Evolutionary conservation across 2,888 invertebrate genomes (phyloP), one percentile per base, ranked within the genome.

Genomic region (Erebia ligea): DNA sequence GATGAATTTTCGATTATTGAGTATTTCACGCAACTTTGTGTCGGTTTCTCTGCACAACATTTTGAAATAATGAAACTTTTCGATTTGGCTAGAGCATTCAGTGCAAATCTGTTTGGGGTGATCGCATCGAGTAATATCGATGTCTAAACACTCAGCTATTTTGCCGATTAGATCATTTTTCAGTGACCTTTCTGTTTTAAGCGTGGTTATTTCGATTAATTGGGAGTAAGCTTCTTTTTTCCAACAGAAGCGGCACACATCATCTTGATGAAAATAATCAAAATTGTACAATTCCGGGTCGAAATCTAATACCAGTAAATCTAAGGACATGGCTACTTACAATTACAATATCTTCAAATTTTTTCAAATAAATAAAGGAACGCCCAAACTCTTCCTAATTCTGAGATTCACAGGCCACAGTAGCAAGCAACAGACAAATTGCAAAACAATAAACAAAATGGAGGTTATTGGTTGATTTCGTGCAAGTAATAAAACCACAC

Each of bases 241-340:
- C 89, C 90, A 91, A 74, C 92, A 92, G 9, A 92, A 75, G 74
- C 91, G 80, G 69, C 92, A 92, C 0, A 91, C 82, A 63, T 89
- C 82, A 10, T 82, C 79, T 77, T 86, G 82, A 57, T 82, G 77
- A 72, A 92, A 90, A 76, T 90, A 92, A 71, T 91, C 86, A 63
- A 81, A 84, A 5, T 79, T 85, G 73, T 85, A 90, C 6, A 77
- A 13, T 69, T 84, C 81, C 73, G 76, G 79, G 21, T 85, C 74
- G 4, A 78, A 57, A 67, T 59, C 63, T n/a, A 58, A 9, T 25
- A 63, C 11, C 50, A 56, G 63, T 19, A 17, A 21, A 50, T 65
- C 61, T 45, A 62, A 61, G 40, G 68, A 57, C 73, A 73, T 73
- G 10, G 40, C 56, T 34, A 54, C 64, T 34, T 61, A 42, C 57